A percentile compares a stretch with the other conserved stretches of the same genome.
These are phyloP conservation scores for Eutolmus rufibarbis DNA, from an alignment of 2,888 invertebrate genomes.

Conservation along the genomic window DNA sequence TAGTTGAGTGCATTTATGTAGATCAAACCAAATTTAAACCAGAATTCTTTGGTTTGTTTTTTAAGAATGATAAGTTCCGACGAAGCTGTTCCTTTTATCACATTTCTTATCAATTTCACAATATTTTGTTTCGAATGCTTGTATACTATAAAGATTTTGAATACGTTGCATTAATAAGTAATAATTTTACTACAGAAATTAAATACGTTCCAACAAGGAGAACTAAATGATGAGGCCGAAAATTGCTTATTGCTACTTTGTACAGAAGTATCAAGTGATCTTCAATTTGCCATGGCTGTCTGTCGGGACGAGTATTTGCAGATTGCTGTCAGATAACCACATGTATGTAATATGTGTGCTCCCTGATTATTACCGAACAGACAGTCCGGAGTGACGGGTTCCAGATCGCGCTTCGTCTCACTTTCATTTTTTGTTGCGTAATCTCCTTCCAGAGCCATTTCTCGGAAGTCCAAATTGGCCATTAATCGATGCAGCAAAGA, in stretches of 20 bases:
- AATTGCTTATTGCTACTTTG: background rate
- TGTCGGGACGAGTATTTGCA: background rate
- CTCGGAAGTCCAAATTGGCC: background rate
- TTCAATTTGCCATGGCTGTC: background rate
- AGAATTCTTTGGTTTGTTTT: too few species aligned
- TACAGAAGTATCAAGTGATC: background rate
- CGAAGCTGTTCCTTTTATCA: too few species aligned
- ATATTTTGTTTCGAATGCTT: too few species aligned
- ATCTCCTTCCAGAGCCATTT: background rate
- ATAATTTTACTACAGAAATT: background rate
- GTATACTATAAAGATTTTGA: background rate
- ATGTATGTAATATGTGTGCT: background rate
- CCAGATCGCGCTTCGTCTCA: background rate
- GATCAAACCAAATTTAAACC: too few species aligned
- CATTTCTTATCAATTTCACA: too few species aligned
- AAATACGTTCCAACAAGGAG: background rate
- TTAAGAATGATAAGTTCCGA: too few species aligned
- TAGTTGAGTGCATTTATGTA: too few species aligned
- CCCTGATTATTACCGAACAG: background rate
- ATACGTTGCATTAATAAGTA: background rate
- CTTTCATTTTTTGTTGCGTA: background rate
- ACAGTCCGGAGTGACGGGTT: background rate
- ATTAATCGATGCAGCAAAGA: background rate
- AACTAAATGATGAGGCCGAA: background rate
- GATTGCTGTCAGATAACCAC: background rate